phyloP scores from a whole-genome alignment of 2,113 vertebrate species.

The Oreochromis tanganicae region DNA sequence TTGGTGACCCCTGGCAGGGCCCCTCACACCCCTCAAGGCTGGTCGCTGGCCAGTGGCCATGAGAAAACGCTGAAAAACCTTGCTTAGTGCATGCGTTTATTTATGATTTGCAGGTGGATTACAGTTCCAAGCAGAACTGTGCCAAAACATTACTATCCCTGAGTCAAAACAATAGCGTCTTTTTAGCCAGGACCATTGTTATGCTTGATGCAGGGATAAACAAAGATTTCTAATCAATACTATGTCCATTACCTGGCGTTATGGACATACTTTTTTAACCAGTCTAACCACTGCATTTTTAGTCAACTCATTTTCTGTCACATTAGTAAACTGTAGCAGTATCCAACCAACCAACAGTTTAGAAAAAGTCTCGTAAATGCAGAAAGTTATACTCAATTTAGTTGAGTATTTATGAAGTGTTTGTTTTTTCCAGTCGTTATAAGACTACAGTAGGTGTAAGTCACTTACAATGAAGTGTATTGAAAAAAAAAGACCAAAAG shows the following conservation, averaged over 20 bases:
- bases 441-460: not conserved
- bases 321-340: not conserved
- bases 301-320: not conserved
- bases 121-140: slow-evolving; percentile 34
- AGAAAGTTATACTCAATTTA: not conserved
- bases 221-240: not conserved
- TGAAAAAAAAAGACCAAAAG: not conserved
- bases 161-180: not conserved
- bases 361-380: not conserved
- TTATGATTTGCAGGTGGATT: slow-evolving; percentile 70
- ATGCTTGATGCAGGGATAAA: not conserved
- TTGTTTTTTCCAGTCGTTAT: not conserved
- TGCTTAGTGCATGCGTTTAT: slow-evolving; percentile 44
- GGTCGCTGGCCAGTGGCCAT: slow-evolving; percentile 39
- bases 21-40: slow-evolving; percentile 19
- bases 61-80: slow-evolving; percentile 30
- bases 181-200: not conserved
- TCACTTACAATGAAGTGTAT: not conserved
- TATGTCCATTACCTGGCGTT: not conserved
- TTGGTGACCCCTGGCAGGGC: slow-evolving; percentile 29
- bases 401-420: not conserved
- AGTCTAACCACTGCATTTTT: not conserved
- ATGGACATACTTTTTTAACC: not conserved
- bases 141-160: slow-evolving; percentile 35
- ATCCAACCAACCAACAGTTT: not conserved